These are phyloP conservation scores for Lapara coniferarum DNA, from an alignment of 2,888 invertebrate species.

Conservation along the genomic window DNA sequence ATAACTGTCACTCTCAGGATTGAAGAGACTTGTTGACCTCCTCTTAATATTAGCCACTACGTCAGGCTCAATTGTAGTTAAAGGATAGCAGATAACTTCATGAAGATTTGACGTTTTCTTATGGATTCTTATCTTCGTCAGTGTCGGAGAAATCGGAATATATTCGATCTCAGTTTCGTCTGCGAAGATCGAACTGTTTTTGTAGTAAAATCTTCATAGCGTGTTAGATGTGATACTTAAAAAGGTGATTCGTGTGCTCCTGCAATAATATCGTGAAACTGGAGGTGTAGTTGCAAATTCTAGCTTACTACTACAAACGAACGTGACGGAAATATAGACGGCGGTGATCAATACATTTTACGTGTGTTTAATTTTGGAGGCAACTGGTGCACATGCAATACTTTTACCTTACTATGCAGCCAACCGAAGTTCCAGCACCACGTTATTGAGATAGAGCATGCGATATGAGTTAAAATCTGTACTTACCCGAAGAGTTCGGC, in stretches of 20 bases:
- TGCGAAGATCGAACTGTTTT: conserved; percentile 82
- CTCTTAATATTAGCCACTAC: conserved; percentile 80
- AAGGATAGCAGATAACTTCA: conserved; percentile 86
- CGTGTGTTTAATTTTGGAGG: conserved; percentile 79
- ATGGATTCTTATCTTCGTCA: conserved; percentile 91
- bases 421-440: conserved; percentile 70
- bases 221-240: conserved; percentile 64
- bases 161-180: conserved; percentile 91
- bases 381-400: conserved; percentile 66
- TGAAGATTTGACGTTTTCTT: conserved; percentile 82
- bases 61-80: conserved; percentile 68
- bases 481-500: conserved; percentile 72
- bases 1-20: conserved; percentile 58
- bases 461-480: conserved; percentile 49
- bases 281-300: conserved; percentile 56
- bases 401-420: conserved; percentile 63
- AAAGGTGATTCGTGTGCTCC: conserved; percentile 71
- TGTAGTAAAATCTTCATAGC: conserved; percentile 50
- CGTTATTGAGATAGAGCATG: conserved; percentile 64
- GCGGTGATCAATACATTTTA: conserved; percentile 44
- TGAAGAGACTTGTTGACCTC: conserved; percentile 82
- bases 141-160: conserved; percentile 90
- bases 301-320: conserved; percentile 62
- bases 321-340: conserved; percentile 46
- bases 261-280: conserved; percentile 59